Evolutionary conservation across 2,888 invertebrate species (phyloP).

Genomic region (Ophioninae sp.): DNA sequence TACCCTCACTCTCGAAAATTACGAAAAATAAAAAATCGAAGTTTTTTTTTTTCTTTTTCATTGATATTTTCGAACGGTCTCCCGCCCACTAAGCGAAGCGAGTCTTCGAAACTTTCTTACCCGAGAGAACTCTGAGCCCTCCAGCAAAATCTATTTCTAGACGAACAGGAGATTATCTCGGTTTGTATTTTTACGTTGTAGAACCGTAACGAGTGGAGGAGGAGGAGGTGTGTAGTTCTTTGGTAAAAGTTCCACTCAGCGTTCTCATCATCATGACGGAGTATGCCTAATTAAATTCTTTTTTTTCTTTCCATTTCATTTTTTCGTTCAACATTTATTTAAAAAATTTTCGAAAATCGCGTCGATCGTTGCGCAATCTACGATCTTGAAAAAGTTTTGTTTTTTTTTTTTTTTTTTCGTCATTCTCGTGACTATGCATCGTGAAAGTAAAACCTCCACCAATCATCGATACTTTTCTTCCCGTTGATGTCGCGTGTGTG

Average conservation of each 20-base stretch:
- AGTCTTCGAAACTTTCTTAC: constrained; percentile 41
- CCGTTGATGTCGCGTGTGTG: constrained; percentile 22
- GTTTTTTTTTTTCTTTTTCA: constrained; percentile 22
- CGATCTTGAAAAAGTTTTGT: background rate
- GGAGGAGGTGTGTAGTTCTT: constrained; percentile 52
- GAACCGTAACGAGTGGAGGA: constrained; percentile 49
- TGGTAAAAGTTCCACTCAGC: constrained; percentile 51
- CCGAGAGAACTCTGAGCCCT: constrained; percentile 66
- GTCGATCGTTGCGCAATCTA: constrained; percentile 25
- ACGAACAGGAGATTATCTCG: constrained; percentile 61
- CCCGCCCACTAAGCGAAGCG: constrained; percentile 52
- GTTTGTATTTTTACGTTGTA: constrained; percentile 61
- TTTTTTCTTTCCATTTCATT: constrained; percentile 7
- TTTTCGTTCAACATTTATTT: background rate
- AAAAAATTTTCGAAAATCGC: background rate
- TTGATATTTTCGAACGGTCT: constrained; percentile 54
- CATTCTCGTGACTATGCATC: constrained; percentile 28
- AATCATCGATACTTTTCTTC: constrained; percentile 28
- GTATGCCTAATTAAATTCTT: constrained; percentile 63
- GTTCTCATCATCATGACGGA: constrained; percentile 69
- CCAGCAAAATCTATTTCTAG: constrained; percentile 73
- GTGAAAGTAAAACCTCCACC: constrained; percentile 48
- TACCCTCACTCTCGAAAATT: too few relatives aligned
- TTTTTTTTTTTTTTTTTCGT: background rate
- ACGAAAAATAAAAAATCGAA: background rate